phyloP scores from a whole-genome alignment of 2,113 vertebrate species.

The Erythrocebus patas region DNA sequence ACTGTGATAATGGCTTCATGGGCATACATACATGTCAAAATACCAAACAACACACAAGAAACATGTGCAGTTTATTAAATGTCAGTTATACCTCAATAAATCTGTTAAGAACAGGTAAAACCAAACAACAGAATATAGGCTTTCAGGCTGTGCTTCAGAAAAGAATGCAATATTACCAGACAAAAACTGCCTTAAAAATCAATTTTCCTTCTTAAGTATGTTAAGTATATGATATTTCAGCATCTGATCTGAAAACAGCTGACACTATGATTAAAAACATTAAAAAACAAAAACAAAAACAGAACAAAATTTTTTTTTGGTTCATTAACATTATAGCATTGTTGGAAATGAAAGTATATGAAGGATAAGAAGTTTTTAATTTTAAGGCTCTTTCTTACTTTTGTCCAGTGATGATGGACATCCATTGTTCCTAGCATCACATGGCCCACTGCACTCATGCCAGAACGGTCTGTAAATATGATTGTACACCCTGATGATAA shows the following conservation, averaged over 20 bases:
- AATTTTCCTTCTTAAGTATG: neutral
- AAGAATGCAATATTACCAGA: neutral
- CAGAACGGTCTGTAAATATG: slow-evolving; percentile 94
- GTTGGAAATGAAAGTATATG: neutral
- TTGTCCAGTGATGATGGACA: slow-evolving; percentile 96
- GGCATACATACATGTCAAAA: neutral
- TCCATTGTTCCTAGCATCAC: slow-evolving; percentile 97
- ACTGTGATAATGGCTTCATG: neutral
- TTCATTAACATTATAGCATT: neutral
- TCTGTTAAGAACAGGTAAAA: neutral
- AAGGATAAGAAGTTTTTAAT: neutral
- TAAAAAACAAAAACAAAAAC: too few relatives aligned
- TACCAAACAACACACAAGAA: neutral
- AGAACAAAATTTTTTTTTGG: neutral
- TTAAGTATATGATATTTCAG: neutral
- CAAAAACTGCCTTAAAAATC: slow-evolving; percentile 23
- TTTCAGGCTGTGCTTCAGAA: neutral
- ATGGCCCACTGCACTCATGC: slow-evolving; percentile 93
- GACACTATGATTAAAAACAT: neutral
- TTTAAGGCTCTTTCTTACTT: slow-evolving; percentile 83
- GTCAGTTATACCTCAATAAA: neutral
- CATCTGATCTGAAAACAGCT: neutral
- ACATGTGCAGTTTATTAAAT: neutral
- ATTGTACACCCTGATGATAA: slow-evolving; percentile 86
- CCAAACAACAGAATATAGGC: neutral